Evolutionary conservation across 2,113 vertebrate species (phyloP), one percentile per base, ranked within the genome.

Genomic region (Gobius niger): DNA sequence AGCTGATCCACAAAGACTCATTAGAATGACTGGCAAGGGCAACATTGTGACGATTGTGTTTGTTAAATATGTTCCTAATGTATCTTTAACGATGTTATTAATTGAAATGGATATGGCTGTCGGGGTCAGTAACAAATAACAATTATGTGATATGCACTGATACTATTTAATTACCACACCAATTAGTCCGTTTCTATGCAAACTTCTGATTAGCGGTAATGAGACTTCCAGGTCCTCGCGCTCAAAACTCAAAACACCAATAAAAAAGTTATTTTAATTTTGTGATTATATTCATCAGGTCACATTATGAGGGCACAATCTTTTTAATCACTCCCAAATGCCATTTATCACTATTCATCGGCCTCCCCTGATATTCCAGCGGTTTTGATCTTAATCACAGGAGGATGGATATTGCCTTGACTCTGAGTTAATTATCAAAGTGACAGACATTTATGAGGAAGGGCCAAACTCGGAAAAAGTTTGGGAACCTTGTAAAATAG

Each of bases 351-450:
- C 67, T 62, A 47, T 54, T 46, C 70, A 70, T 78, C 46, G 49
- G 41, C 67, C 71, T 65, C 6, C 47, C 18, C 24, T 44, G 13
- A 64, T 71, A 63, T 57, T 16, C n/a, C 44, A 10, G 44, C 14
- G 52, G 12, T 18, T 24, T 54, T 47, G 11, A 74, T 73, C 79
- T 69, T 67, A 34, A 76, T 77, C 67, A 76, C 63, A 76, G 41
- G 59, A 44, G 4, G 60, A 62, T 24, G 62, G 63, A 67, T 64
- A 69, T 70, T 68, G 63, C 59, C 74, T 65, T 19, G 63, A 47
- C 52, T 61, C 67, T 0, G 63, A 70, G 67, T 75, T 86, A 84
- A 88, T 91, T 89, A 85, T 72, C 80, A 80, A 78, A 68, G 70
- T 62, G 52, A 72, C 71, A 53, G 78, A 73, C 57, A 64, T 86